phyloP scores from a whole-genome alignment of 2,797 vertebrate genomes.

The Aselliscus stoliczkanus region DNA sequence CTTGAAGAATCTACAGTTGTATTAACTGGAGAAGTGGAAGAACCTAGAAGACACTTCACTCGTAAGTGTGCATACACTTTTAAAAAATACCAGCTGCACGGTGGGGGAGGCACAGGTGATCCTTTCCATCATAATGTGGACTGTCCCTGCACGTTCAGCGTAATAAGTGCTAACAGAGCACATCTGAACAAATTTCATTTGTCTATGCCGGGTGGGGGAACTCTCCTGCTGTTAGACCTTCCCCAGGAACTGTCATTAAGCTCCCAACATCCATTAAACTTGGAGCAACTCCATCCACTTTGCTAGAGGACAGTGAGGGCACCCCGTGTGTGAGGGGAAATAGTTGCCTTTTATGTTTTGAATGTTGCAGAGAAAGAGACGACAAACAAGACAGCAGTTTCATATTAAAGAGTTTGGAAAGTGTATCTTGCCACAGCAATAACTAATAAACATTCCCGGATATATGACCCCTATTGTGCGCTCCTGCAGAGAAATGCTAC shows the following conservation, averaged over 20 bases:
- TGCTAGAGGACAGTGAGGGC: background rate
- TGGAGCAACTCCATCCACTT: background rate
- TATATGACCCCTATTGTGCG: background rate
- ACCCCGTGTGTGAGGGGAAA: background rate
- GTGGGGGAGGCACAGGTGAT: background rate
- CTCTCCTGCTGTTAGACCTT: background rate
- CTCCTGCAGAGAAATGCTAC: background rate
- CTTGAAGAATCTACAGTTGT: background rate
- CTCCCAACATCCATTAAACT: background rate
- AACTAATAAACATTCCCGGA: background rate
- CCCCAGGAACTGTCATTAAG: background rate
- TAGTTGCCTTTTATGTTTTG: conserved; percentile 8
- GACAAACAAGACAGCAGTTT: conserved; percentile 26
- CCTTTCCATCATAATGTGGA: background rate
- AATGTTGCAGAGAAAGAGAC: background rate
- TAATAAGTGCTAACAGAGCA: background rate
- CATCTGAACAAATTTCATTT: background rate
- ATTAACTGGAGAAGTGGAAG: background rate
- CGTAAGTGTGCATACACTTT: background rate
- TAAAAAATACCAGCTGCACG: background rate
- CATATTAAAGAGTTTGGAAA: background rate
- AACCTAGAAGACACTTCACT: background rate
- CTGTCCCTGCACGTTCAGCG: background rate
- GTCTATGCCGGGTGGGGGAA: background rate
- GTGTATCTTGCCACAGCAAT: background rate